A percentile compares a stretch with the other conserved stretches of the same genome.
Conservation (phyloP, 2,797 vertebrate genomes). For the Oreonectes daqikongensis region DNA sequence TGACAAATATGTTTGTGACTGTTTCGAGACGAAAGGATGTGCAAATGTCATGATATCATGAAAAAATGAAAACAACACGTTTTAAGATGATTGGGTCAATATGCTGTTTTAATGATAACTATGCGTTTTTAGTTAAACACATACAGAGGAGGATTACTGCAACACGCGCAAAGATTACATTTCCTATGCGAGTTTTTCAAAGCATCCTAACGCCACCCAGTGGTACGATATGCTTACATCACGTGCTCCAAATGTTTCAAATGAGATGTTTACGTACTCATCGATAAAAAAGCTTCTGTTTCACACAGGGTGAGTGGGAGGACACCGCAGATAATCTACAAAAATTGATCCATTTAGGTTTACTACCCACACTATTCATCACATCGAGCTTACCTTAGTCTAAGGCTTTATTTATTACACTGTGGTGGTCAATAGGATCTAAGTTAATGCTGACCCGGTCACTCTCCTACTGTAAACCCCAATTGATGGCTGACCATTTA, state of each 20-base stretch:
- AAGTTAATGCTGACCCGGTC: conserved; percentile 65
- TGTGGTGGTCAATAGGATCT: conserved; percentile 64
- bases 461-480: conserved; percentile 59
- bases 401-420: conserved; percentile 65
- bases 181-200: background rate
- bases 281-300: conserved; percentile 34
- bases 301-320: conserved; percentile 22
- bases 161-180: too few species aligned
- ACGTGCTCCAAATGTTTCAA: background rate
- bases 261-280: background rate
- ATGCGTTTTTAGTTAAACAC: background rate
- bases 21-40: too few species aligned
- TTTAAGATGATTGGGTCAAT: conserved; percentile 2
- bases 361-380: conserved; percentile 29
- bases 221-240: conserved; percentile 43
- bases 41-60: background rate
- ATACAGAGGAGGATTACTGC: too few species aligned
- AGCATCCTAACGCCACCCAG: conserved; percentile 63
- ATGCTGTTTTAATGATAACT: background rate
- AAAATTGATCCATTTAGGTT: conserved; percentile 53
- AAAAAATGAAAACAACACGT: too few species aligned
- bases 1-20: conserved; percentile 38
- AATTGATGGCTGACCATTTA: conserved; percentile 65
- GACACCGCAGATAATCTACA: conserved; percentile 28
- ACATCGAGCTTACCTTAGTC: conserved; percentile 43